Evolutionary conservation across 2,797 vertebrate species (phyloP), one percentile per base, ranked within the genome.

Genomic region (Sparus aurata): DNA sequence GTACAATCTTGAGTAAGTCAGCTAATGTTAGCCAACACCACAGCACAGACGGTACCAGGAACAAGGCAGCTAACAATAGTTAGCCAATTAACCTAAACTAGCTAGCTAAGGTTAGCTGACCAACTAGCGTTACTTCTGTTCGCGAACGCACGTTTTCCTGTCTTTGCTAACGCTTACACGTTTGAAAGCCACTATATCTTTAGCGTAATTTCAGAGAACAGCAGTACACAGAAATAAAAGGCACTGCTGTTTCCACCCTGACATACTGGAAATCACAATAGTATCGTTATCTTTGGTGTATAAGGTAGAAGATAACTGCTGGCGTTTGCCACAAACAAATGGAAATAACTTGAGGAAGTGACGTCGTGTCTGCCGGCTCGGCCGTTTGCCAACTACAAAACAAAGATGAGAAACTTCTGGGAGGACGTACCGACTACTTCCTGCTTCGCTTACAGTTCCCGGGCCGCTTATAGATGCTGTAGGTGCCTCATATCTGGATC

Each of bases 341-440:
- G 91, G 85, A 93, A 92, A 92, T 70, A 92, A 83, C 69, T 89
- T 25, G 22, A 85, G 93, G 93, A 94, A 93, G 84, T 94, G 93
- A 94, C 93, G 93, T 88, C 1, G 5, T 0, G 5, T 71, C 81
- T 85, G 53, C 89, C 91, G 89, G 90, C 81, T 82, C 64, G 67
- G 63, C 64, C 22, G 57, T 62, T 72, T 27, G 64, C 66, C 61
- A 78, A 73, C 61, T n/a, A 65, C n/a, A 22, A 46, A 74, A 49
- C 79, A 76, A 86, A 85, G 80, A 86, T 63, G 67, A 84, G 59
- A 73, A 38, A 45, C n/a, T 25, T 12, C 7, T 1, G n/a, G 6
- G 66, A 73, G 47, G 4, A 52, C 1, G 1, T 11, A 0, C 38
- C 0, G 0, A 58, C 9, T 46, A 81, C 84, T 92, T 91, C 86